Base-by-base conservation (phyloP, 2,888 invertebrate genomes). In the Andrena praecox region DNA sequence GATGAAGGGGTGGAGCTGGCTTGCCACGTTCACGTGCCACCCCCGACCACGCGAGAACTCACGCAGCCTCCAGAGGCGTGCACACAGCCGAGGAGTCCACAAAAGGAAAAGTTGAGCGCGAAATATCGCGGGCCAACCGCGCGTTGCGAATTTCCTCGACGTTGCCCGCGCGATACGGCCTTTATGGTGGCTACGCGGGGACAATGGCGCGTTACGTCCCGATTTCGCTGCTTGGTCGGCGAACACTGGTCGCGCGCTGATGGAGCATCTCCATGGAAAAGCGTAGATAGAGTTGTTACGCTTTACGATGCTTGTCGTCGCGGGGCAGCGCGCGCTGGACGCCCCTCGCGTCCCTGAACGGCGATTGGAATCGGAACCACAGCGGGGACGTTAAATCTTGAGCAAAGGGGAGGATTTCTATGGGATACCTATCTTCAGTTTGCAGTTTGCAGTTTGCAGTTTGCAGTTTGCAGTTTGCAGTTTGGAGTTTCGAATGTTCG, bases 41-140 rank as follows among this genome's bases (percentile, higher is more conserved):
- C 16, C 31, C 5, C 48, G 16, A n/a, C n/a, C n/a, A 12, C 60
- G 27, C 20, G 69, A 54, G 35, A 54, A 76, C n/a, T 68, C 56
- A 8, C 54, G 31, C n/a, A 27, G 52, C 29, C 16, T 67, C 24
- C 42, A 33, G 24, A 48, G 16, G 42, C 54, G 68, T 35, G 27
- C 12, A 27, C 52, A 62, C 10, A 48, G 63, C 54, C 33, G n/a
- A 56, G 42, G 70, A n/a, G 31, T 20, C 48, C 69, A 64, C 85
- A 80, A 87, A 85, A 84, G 81, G 76, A 75, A 81, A 81, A 84
- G 75, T 87, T 85, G 78, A 75, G 76, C 74, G 67, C 71, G 85
- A 82, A 85, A 87, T 76, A 82, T 76, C 77, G 80, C 62, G 73
- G 29, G 56, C 27, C 79, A 54, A 62, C 64, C 63, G 78, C 77